A percentile compares a stretch with the other conserved stretches of the same genome.
Conservation (phyloP, 2,113 vertebrate species). For the Gymnogyps californianus region DNA sequence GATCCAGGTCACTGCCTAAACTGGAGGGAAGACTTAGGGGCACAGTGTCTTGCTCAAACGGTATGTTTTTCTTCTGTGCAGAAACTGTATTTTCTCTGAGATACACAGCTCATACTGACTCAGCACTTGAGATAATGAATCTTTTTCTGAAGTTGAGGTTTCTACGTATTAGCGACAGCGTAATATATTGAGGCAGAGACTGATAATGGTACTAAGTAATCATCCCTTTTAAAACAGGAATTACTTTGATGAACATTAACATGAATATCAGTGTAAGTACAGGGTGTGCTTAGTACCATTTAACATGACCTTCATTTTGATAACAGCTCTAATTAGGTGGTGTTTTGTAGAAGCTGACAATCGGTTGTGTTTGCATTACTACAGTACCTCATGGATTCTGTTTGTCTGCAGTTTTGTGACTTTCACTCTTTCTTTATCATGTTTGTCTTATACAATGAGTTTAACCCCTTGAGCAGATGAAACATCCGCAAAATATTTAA, state of each 20-base stretch:
- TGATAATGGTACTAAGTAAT: constrained; percentile 64
- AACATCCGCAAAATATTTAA: not conserved
- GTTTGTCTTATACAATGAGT: not conserved
- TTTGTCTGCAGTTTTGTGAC: not conserved
- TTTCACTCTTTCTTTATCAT: not conserved
- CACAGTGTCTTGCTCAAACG: not conserved
- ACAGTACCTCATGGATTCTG: not conserved
- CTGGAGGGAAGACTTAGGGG: not conserved
- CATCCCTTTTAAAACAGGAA: constrained; percentile 62
- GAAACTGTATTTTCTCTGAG: not conserved
- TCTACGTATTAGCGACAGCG: constrained; percentile 51
- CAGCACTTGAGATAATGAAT: constrained; percentile 51
- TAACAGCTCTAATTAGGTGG: constrained; percentile 51
- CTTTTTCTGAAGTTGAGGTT: constrained; percentile 54
- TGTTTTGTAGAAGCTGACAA: not conserved
- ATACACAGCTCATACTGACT: constrained; percentile 1
- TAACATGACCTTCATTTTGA: constrained; percentile 58
- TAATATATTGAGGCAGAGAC: constrained; percentile 27
- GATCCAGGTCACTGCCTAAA: not conserved
- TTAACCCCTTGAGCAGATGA: not conserved
- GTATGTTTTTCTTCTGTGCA: not conserved
- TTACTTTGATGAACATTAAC: constrained; percentile 66
- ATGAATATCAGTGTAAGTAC: constrained; percentile 57
- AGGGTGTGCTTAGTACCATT: constrained; percentile 56
- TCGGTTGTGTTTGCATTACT: not conserved